phyloP scores from a whole-genome alignment of 2,888 invertebrate genomes.

The Thymelicus sylvestris region DNA sequence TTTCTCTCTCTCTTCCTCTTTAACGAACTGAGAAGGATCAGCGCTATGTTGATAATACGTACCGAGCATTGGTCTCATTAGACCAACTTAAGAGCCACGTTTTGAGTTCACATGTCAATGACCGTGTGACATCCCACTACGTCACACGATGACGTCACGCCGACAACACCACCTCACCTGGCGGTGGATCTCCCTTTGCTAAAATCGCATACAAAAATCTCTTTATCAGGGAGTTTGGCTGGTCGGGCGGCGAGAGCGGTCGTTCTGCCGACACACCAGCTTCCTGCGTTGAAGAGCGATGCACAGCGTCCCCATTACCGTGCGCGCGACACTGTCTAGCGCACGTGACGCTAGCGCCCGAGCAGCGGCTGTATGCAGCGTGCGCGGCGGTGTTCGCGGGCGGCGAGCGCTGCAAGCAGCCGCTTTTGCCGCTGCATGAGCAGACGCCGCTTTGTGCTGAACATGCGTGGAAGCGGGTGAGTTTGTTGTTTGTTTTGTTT shows the following conservation, averaged over 20 bases:
- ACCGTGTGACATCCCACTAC: too few species aligned
- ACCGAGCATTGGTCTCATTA: too few species aligned
- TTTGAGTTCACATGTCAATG: too few species aligned
- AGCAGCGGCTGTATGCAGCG: constrained; percentile 88
- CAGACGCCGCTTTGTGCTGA: constrained; percentile 93
- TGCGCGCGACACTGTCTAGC: constrained; percentile 92
- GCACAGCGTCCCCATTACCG: constrained; percentile 84
- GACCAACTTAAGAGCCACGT: too few species aligned
- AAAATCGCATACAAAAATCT: too few species aligned
- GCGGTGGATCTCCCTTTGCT: too few species aligned
- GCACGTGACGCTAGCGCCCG: constrained; percentile 93
- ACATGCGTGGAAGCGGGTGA: constrained; percentile 92
- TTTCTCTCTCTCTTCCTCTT: too few species aligned
- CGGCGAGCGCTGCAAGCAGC: constrained; percentile 76
- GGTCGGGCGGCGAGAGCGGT: constrained; percentile 70
- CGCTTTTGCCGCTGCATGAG: constrained; percentile 73
- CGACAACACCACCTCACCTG: too few species aligned
- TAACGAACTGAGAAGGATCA: too few species aligned
- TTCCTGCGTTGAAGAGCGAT: constrained; percentile 62
- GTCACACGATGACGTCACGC: too few species aligned
- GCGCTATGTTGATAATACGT: too few species aligned
- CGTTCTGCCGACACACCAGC: constrained; percentile 41
- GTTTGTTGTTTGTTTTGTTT: constrained; percentile 38
- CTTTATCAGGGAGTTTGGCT: constrained; percentile 48
- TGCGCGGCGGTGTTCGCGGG: constrained; percentile 81